phyloP scores from a whole-genome alignment of 2,888 invertebrate genomes.

The Phoenoteleia sp. region DNA sequence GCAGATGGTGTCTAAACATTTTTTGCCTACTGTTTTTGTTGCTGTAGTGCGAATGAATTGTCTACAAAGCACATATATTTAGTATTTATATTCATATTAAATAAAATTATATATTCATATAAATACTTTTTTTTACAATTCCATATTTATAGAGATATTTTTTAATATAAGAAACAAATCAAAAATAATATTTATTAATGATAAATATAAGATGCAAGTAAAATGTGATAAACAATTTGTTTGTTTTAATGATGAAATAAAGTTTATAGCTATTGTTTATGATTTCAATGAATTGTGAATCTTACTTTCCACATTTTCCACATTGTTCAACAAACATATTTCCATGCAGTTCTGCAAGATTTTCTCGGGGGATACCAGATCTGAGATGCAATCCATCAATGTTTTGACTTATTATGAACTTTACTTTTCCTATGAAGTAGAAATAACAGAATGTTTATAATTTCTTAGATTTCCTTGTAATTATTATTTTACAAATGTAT shows the following conservation, averaged over 20 bases:
- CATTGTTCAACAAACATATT: slow-evolving; percentile 99
- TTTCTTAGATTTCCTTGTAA: background rate
- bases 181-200: background rate
- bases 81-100: no score
- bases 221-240: slow-evolving; percentile 3
- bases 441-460: slow-evolving; percentile 69
- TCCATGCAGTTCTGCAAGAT: slow-evolving; percentile 98
- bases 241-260: no score
- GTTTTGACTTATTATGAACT: slow-evolving; percentile 98
- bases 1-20: slow-evolving; percentile 90
- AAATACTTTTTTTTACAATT: background rate
- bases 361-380: slow-evolving; percentile 93
- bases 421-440: slow-evolving; percentile 88
- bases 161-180: no score
- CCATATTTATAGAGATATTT: slow-evolving; percentile 24
- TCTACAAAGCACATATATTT: no score
- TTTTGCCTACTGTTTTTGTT: slow-evolving; percentile 93
- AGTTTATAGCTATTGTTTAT: no score
- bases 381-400: slow-evolving; percentile 98
- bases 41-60: slow-evolving; percentile 93
- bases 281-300: background rate
- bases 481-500: background rate
- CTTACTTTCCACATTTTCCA: slow-evolving; percentile 93
- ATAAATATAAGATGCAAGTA: background rate
- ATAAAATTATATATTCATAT: no score